Evolutionary conservation across 2,113 vertebrate species (phyloP).

Genomic region (Galemys pyrenaicus): DNA sequence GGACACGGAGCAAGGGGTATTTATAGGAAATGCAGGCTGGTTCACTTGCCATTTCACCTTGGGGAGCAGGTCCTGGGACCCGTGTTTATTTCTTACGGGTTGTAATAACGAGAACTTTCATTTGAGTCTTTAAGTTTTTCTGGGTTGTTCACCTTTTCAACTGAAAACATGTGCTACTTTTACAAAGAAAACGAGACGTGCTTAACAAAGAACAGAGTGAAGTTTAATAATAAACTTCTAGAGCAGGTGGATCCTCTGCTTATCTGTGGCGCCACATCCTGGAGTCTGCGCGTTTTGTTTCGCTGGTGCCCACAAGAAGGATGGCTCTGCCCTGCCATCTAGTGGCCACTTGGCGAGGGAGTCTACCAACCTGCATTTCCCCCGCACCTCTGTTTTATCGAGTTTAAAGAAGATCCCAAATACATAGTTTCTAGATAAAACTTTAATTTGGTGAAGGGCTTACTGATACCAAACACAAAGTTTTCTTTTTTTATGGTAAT

Average conservation of each 20-base stretch:
- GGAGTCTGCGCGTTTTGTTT: not conserved
- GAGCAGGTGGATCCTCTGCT: not conserved
- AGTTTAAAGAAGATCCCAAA: not conserved
- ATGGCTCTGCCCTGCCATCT: conserved; percentile 46
- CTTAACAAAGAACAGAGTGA: not conserved
- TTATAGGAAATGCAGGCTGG: not conserved
- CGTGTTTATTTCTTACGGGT: not conserved
- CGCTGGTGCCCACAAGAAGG: not conserved
- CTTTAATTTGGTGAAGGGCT: not conserved
- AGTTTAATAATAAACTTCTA: not conserved
- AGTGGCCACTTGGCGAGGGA: not conserved
- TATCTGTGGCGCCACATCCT: not conserved
- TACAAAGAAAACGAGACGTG: not conserved
- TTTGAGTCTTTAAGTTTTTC: not conserved
- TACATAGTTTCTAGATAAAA: not conserved
- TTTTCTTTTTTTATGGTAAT: not conserved
- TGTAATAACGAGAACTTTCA: not conserved
- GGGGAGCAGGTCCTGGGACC: not conserved
- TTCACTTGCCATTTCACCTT: not conserved
- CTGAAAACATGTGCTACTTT: not conserved
- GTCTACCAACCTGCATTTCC: not conserved
- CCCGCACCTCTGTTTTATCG: no score
- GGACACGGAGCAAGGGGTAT: not conserved
- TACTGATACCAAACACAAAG: not conserved
- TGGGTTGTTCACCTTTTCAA: not conserved